A percentile compares a stretch with the other conserved stretches of the same genome.
These are phyloP conservation scores for Hydrozoanthus tunicans DNA, from an alignment of 64 coral and sea anemone genomes.

Conservation along the genomic window DNA sequence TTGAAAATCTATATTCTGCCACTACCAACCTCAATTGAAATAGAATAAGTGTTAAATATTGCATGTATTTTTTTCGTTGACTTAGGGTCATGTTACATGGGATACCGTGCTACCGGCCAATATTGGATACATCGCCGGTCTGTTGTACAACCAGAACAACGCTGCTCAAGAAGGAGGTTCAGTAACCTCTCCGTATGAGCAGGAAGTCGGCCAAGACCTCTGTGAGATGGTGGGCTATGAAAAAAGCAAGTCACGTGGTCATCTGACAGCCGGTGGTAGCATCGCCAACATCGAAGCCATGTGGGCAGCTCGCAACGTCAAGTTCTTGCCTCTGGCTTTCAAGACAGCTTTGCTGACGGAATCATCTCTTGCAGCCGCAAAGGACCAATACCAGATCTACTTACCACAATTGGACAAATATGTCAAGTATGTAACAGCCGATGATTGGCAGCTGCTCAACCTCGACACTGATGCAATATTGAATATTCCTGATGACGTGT, in stretches of 20 bases:
- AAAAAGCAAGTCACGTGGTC: constrained; percentile 42
- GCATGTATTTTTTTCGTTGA: background rate
- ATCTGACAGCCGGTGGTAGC: constrained; percentile 60
- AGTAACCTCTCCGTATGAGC: constrained; percentile 56
- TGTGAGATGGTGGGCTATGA: constrained; percentile 69
- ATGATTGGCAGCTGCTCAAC: constrained; percentile 74
- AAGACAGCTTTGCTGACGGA: constrained; percentile 67
- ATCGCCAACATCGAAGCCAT: constrained; percentile 83
- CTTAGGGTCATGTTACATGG: constrained; percentile 72
- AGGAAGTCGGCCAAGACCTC: constrained; percentile 63
- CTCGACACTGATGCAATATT: constrained; percentile 62
- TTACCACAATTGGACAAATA: constrained; percentile 35
- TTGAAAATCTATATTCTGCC: too few relatives aligned
- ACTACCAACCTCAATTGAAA: too few relatives aligned
- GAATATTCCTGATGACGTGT: constrained; percentile 51
- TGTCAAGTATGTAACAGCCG: constrained; percentile 19
- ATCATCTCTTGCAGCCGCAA: constrained; percentile 19
- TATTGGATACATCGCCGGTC: constrained; percentile 63
- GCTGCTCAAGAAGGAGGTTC: constrained; percentile 64
- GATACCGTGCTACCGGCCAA: constrained; percentile 78
- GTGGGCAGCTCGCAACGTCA: constrained; percentile 83
- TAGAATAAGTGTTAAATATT: background rate
- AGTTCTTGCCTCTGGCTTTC: constrained; percentile 69
- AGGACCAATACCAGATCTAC: constrained; percentile 2
- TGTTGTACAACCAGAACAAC: constrained; percentile 87